Base-by-base conservation (phyloP, 2,113 vertebrate genomes). In the Brachionichthys hirsutus region DNA sequence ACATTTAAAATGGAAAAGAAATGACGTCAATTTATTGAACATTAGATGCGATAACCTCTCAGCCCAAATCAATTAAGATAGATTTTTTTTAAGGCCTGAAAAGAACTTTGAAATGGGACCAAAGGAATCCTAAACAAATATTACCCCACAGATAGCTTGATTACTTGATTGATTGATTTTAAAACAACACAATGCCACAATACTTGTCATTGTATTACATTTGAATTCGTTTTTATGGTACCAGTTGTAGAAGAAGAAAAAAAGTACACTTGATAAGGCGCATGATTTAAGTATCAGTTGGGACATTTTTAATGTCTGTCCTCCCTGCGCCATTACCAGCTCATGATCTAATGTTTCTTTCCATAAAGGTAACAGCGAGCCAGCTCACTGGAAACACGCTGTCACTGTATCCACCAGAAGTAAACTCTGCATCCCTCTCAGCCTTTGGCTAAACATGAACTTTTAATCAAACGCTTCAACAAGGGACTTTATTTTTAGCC, bases 341-440 rank as follows among this genome's bases (percentile, higher is more conserved):
- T 56, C 35, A 59, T 9, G 43, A 17, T 61, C 40, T 66, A 44
- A 0, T 4, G 9, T 46, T 62, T 54, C 3, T 69, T 46, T 47
- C 51, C 12, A n/a, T 16, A 24, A n/a, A 54, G 24, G 9, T 58
- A 73, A 48, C 34, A 55, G 49, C 80, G 85, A 81, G 75, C 68
- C 66, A 54, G 51, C 44, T 44, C 47, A 56, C 57, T 84, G 86
- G 85, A 87, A 89, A 90, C 69, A 73, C 47, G 46, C 34, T 41
- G 75, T 85, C 80, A 53, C 64, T 55, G 24, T 53, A 49, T 20
- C 58, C 67, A 57, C 78, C 62, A 59, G 34, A 22, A 68, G 52
- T 64, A 59, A 55, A 44, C 58, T 19, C 36, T 30, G 17, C 40
- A 67, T 9, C 24, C n/a, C 46, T 49, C 50, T 51, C 51, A 46